Conservation (phyloP, 2,113 vertebrate genomes). For the Dolichallabes microphthalmus region DNA sequence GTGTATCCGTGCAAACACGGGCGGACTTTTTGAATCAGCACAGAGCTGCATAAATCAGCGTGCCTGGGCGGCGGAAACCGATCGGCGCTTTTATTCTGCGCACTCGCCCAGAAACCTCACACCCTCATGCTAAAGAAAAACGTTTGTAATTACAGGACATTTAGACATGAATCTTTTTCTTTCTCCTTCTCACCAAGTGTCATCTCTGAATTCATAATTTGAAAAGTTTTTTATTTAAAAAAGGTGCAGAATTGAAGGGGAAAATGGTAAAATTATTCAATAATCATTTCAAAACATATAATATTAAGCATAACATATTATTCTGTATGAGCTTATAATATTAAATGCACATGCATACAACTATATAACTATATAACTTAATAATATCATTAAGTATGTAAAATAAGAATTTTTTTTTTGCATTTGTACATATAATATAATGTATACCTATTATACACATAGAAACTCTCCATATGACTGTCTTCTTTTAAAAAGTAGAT, state of each 20-base stretch:
- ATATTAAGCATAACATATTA: neutral
- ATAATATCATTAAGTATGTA: neutral
- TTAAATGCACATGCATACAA: neutral
- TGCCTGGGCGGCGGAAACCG: constrained; percentile 4
- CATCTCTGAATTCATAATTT: constrained; percentile 26
- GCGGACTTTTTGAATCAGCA: constrained; percentile 52
- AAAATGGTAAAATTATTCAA: neutral
- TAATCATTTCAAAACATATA: neutral
- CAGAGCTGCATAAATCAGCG: constrained; percentile 40
- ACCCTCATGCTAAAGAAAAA: constrained; percentile 44
- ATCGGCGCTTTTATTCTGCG: constrained; percentile 43
- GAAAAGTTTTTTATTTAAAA: neutral
- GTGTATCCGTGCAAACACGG: constrained; percentile 63
- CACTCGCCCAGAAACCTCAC: constrained; percentile 35
- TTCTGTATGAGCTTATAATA: neutral
- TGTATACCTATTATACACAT: neutral
- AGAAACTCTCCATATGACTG: neutral
- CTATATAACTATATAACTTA: no score
- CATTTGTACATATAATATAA: neutral
- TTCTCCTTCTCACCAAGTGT: constrained; percentile 5
- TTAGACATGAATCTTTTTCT: constrained; percentile 23
- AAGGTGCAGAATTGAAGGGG: neutral
- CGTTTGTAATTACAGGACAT: constrained; percentile 43
- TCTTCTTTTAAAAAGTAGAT: no score
- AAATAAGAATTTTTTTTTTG: no score